Evolutionary conservation across 53 echinoderm and acorn worm genomes (phyloP), one percentile per base, ranked within the genome.

Genomic region (Holothuria scabra): DNA sequence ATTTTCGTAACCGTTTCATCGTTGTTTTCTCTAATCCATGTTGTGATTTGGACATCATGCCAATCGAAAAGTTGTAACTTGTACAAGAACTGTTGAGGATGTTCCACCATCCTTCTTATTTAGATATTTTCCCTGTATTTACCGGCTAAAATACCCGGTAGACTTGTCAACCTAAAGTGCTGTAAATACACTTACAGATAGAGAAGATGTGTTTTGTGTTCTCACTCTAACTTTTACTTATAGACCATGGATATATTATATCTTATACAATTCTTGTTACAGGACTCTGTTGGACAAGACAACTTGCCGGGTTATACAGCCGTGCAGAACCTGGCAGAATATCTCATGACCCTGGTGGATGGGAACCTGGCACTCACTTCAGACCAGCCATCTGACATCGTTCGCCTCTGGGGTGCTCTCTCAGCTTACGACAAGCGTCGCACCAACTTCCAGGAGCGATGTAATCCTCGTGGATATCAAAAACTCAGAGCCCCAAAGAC

Each of bases 221-320:
- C n/a, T n/a, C n/a, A n/a, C 44, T 44, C 5, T 44, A 7, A 10
- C 44, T 44, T 44, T 8, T 48, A 48, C 48, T 48, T 10, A 48
- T 48, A 48, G 48, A 48, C 48, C 10, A 10, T 44, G 44, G 44
- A 44, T 44, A 10, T 44, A 10, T 48, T 2, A 76, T 26, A 82
- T 82, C 60, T 82, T 24, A 82, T n/a, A 37, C 65, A 82, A 65
- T 82, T 82, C 63, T 63, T 67, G 65, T 61, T 81, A 32, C 67
- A 67, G 83, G 67, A 62, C 49, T 83, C 46, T 66, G 67, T 83
- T 46, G 81, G 61, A 62, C 80, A 61, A 0, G 67, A 85, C 70
- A 85, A 89, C 90, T 64, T 90, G 59, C 79, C 89, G 2, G 68
- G 89, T 10, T 89, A 79, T 44, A 59, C 65, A 23, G 66, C 58